Conservation (phyloP, 2,888 invertebrate genomes). For the Phalera bucephala region DNA sequence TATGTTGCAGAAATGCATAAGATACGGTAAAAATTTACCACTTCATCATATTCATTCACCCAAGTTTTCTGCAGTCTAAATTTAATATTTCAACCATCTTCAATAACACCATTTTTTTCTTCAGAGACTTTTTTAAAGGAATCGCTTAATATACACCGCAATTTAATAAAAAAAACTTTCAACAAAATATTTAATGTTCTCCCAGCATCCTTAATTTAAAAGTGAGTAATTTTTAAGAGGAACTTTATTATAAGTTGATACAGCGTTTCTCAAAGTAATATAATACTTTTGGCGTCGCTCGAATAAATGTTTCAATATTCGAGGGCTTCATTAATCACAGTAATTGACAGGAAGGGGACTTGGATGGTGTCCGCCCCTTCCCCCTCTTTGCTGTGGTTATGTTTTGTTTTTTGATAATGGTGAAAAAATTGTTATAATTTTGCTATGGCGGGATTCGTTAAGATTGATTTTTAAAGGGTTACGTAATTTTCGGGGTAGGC, state of each 20-base stretch:
- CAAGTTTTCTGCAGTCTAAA: too few species aligned
- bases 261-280: slow-evolving; percentile 61
- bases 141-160: too few species aligned
- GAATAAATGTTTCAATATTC: slow-evolving; percentile 81
- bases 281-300: slow-evolving; percentile 71
- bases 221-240: slow-evolving; percentile 17
- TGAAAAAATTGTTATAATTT: slow-evolving; percentile 37
- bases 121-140: too few species aligned
- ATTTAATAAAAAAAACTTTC: too few species aligned
- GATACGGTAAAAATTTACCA: too few species aligned
- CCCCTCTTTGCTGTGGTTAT: slow-evolving; percentile 35
- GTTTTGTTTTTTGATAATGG: slow-evolving; percentile 55
- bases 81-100: too few species aligned
- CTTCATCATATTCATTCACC: too few species aligned
- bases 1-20: too few species aligned
- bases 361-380: slow-evolving; percentile 48
- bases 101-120: too few species aligned
- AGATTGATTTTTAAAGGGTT: slow-evolving; percentile 20
- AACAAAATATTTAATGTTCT: slow-evolving; percentile 13
- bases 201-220: slow-evolving; percentile 14
- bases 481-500: too few species aligned
- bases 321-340: slow-evolving; percentile 76
- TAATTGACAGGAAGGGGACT: slow-evolving; percentile 77
- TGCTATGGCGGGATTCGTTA: slow-evolving; percentile 24
- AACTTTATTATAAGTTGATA: slow-evolving; percentile 72